phyloP scores from a whole-genome alignment of 2,888 invertebrate genomes.

The Polietes domitor region DNA sequence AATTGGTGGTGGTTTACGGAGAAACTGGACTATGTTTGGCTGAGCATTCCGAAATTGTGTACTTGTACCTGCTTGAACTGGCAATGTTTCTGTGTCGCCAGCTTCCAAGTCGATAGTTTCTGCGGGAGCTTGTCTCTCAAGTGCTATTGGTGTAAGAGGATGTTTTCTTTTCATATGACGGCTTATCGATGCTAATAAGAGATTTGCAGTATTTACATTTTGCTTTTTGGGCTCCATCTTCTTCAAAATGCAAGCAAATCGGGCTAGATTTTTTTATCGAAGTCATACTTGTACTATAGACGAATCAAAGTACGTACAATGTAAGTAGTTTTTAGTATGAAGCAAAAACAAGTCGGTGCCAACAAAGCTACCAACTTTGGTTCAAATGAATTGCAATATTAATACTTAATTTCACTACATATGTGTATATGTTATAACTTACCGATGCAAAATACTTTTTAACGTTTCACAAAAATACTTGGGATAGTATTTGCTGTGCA shows the following conservation, averaged over 20 bases:
- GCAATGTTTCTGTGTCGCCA: neutral
- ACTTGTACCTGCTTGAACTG: neutral
- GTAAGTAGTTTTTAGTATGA: too few relatives aligned
- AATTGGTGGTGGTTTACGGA: neutral
- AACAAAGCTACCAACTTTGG: too few relatives aligned
- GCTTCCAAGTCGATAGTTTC: neutral
- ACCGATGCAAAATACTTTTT: neutral
- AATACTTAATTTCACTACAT: neutral
- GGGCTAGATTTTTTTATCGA: neutral
- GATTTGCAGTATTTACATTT: slow-evolving; percentile 2
- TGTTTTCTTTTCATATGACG: slow-evolving; percentile 5
- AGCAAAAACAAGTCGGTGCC: too few relatives aligned
- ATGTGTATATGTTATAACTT: neutral
- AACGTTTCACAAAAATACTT: neutral
- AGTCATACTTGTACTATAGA: neutral
- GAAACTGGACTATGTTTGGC: neutral
- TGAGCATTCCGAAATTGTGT: too few relatives aligned
- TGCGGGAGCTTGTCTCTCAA: neutral
- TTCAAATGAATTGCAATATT: neutral
- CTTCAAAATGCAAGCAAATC: neutral
- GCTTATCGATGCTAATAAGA: neutral
- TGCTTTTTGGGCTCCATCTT: neutral
- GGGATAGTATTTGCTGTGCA: neutral
- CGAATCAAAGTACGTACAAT: neutral
- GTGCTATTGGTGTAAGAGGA: neutral